Conservation (phyloP, 2,888 invertebrate genomes). For the Drosophila mimetica region DNA sequence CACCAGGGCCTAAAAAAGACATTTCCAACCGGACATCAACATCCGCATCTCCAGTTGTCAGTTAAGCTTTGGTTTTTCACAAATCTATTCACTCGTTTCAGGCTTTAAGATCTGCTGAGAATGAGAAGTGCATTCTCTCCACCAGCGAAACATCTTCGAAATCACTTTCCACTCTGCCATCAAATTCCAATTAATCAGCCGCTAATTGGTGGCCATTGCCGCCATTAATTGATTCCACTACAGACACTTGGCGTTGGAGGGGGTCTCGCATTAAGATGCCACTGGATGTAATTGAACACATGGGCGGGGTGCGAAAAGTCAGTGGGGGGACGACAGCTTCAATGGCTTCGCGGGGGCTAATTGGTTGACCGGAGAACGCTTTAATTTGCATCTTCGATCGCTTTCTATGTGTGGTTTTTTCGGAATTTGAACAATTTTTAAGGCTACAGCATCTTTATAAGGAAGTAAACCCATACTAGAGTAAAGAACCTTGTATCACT, state of each 20-base stretch:
- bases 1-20: conserved; percentile 9
- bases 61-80: too few species aligned
- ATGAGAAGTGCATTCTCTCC: neutral
- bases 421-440: too few species aligned
- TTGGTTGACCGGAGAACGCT: neutral
- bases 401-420: too few species aligned
- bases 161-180: conserved; percentile 1
- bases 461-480: too few species aligned
- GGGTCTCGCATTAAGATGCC: conserved; percentile 45
- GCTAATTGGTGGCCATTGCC: conserved; percentile 60
- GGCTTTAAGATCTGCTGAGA: neutral
- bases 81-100: too few species aligned
- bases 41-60: too few species aligned
- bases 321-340: conserved; percentile 11
- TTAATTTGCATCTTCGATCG: too few species aligned
- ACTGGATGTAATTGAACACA: conserved; percentile 54
- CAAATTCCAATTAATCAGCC: conserved; percentile 49
- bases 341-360: conserved; percentile 23
- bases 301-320: neutral
- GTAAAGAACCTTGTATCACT: too few species aligned
- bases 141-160: neutral
- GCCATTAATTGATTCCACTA: conserved; percentile 57
- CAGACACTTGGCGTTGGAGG: conserved; percentile 17
- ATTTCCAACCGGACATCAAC: neutral
- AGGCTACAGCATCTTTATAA: too few species aligned